phyloP scores from a whole-genome alignment of 2,888 invertebrate species.

The Criorhina ranunculi region DNA sequence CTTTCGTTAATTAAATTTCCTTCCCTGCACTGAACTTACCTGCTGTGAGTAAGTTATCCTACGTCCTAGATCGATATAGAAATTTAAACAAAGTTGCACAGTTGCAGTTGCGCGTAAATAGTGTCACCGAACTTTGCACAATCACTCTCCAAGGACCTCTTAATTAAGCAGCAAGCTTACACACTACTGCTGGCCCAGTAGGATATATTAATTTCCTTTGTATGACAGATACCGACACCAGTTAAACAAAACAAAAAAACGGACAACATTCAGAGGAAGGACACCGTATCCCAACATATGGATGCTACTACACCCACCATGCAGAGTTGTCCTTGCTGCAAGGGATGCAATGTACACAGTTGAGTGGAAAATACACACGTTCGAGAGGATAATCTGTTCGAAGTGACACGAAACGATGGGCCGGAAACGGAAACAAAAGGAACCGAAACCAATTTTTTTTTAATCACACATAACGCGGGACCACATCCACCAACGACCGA shows the following conservation, averaged over 20 bases:
- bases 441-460: conserved; percentile 24
- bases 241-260: conserved; percentile 56
- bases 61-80: conserved; percentile 31
- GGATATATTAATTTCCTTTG: conserved; percentile 42
- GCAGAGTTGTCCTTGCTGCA: conserved; percentile 49
- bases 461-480: conserved; percentile 47
- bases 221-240: conserved; percentile 31
- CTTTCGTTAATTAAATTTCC: conserved; percentile 58
- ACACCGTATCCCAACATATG: conserved; percentile 13
- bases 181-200: conserved; percentile 4
- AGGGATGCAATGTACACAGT: conserved; percentile 34
- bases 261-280: conserved; percentile 40
- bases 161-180: conserved; percentile 57
- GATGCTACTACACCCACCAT: conserved; percentile 19
- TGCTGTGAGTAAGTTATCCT: conserved; percentile 47
- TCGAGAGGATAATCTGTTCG: conserved; percentile 64
- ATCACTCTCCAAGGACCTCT: conserved; percentile 41
- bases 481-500: conserved; percentile 12
- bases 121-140: conserved; percentile 39
- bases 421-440: background rate
- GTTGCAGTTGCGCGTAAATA: conserved; percentile 38
- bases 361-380: conserved; percentile 23
- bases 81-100: conserved; percentile 1
- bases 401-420: conserved; percentile 36
- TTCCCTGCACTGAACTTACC: conserved; percentile 21